These are phyloP conservation scores for Troides oblongomaculatus DNA, from an alignment of 2,888 invertebrate species.

Conservation along the genomic window DNA sequence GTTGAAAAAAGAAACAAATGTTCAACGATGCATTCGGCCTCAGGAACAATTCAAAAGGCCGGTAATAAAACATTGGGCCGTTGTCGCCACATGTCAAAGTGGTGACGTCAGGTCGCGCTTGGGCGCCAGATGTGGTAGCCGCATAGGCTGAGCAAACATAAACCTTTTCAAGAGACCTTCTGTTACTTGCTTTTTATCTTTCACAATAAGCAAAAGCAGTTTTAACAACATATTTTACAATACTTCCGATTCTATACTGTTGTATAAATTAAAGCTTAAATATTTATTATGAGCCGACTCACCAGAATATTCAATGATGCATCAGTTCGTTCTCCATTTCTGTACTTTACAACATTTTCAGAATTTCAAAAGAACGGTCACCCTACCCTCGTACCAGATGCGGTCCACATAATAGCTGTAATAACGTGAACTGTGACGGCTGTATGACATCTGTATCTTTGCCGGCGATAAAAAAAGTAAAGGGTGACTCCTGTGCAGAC, in stretches of 20 bases:
- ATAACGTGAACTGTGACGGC: conserved; percentile 46
- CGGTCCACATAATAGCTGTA: conserved; percentile 44
- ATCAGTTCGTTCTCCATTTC: background rate
- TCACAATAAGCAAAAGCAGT: conserved; percentile 1
- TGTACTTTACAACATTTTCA: background rate
- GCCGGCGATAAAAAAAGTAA: conserved; percentile 33
- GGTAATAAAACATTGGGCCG: conserved; percentile 47
- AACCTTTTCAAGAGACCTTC: conserved; percentile 19
- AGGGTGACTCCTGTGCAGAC: conserved; percentile 34
- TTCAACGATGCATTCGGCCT: conserved; percentile 10
- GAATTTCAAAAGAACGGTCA: conserved; percentile 6
- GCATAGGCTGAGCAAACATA: conserved; percentile 23
- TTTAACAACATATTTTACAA: background rate
- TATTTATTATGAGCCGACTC: background rate
- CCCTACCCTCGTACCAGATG: conserved; percentile 52
- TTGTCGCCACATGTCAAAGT: conserved; percentile 64
- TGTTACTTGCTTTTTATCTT: conserved; percentile 9
- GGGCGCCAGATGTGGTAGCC: conserved; percentile 61
- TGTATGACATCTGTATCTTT: conserved; percentile 69
- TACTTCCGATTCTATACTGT: background rate
- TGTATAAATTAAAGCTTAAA: conserved; percentile 1
- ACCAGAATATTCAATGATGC: background rate
- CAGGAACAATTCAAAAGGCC: conserved; percentile 42
- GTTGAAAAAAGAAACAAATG: background rate
- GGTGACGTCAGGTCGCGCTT: conserved; percentile 59